Evolutionary conservation across 2,888 invertebrate species (phyloP).

Genomic region (Cheilosia soror): DNA sequence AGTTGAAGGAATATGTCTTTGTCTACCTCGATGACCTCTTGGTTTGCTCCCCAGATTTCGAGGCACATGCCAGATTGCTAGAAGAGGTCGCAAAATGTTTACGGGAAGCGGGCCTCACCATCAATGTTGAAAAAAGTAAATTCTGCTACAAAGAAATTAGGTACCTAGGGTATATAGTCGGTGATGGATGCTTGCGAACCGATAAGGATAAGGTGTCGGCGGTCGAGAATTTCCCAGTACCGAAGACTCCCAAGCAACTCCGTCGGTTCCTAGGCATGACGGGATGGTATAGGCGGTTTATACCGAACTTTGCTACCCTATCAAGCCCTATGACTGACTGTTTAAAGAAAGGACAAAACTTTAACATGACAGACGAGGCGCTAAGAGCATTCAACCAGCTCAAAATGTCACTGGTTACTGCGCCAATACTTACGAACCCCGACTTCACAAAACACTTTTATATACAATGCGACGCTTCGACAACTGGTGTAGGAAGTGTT

Average conservation of each 20-base stretch:
- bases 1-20: no score
- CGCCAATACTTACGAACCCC: background rate
- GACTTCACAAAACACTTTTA: background rate
- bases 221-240: background rate
- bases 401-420: background rate
- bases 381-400: background rate
- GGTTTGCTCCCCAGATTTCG: no score
- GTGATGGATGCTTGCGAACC: background rate
- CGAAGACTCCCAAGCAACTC: background rate
- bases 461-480: constrained; percentile 9
- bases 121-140: no score
- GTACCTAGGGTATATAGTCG: no score
- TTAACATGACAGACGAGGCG: background rate
- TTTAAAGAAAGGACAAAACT: background rate
- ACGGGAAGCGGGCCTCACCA: no score
- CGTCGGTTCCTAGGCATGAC: background rate
- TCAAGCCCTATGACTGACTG: background rate
- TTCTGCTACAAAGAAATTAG: no score
- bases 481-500: background rate
- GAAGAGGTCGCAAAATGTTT: no score
- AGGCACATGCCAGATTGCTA: no score
- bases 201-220: background rate
- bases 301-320: background rate
- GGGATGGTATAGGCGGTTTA: background rate
- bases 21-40: no score